A percentile compares a stretch with the other conserved stretches of the same genome.
Conservation (phyloP, 2,797 vertebrate genomes). For the Botia almorhae region DNA sequence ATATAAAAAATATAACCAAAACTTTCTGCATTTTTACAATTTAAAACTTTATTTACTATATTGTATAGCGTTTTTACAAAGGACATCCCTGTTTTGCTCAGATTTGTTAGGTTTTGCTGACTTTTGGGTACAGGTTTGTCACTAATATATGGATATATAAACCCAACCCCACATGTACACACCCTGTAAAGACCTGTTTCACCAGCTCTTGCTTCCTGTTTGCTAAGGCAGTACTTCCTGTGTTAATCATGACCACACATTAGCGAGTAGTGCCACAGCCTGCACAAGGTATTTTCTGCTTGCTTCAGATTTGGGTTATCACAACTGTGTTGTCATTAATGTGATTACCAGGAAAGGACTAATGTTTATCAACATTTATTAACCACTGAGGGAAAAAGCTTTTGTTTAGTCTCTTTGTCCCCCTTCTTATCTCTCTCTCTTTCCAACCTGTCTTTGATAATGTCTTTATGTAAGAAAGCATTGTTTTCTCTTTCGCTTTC, state of each 20-base stretch:
- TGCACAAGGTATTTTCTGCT: constrained; percentile 2
- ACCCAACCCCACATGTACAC: not conserved
- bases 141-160: no score
- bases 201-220: constrained; percentile 60
- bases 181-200: constrained; percentile 21
- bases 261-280: constrained; percentile 3
- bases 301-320: not conserved
- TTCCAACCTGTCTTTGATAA: constrained; percentile 53
- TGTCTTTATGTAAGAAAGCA: constrained; percentile 22
- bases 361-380: constrained; percentile 15
- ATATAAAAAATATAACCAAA: no score
- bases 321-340: not conserved
- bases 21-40: no score
- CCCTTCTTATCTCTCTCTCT: constrained; percentile 30
- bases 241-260: constrained; percentile 41
- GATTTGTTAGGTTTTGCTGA: no score
- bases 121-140: no score
- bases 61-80: no score
- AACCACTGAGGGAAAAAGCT: not conserved
- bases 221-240: constrained; percentile 49
- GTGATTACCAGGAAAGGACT: constrained; percentile 16
- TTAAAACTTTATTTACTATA: no score
- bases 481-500: constrained; percentile 11
- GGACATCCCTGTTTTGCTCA: no score
- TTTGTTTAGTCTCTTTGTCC: constrained; percentile 18